Evolutionary conservation across 2,797 vertebrate species (phyloP), one percentile per base, ranked within the genome.

Genomic region (Chrysocyon brachyurus): DNA sequence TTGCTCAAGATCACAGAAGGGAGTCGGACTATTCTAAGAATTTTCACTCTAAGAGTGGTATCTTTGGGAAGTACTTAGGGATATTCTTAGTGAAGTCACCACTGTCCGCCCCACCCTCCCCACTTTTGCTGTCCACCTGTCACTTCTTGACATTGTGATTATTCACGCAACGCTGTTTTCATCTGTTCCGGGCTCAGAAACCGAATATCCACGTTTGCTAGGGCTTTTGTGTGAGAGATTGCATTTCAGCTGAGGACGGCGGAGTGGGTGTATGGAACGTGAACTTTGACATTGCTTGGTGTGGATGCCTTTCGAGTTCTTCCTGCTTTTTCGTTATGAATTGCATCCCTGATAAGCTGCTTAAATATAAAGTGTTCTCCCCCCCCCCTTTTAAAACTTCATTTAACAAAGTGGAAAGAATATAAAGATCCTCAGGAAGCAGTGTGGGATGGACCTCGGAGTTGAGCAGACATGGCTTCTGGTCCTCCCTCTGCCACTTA

Each of bases 111-210:
- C 0, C 36, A 3, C 14, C 11, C 31, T n/a, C 26, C 19, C 56
- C 24, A n/a, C 83, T 87, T 92, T 84, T 64, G 75, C 61, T 33
- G 6, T 12, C 59, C 95, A 96, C 96, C 90, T 93, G 87, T 97
- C 40, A n/a, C 54, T 95, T 75, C 90, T 88, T 93, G 68, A 89
- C 83, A 26, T 87, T 46, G 40, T 81, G 64, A 54, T 88, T 86
- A 85, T 92, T 90, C 64, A 63, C 64, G 33, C 73, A 56, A 40
- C 52, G 40, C 57, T 87, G 21, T 89, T 90, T 75, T 90, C 31
- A 75, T 92, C 77, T 88, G 36, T 85, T 89, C 82, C 57, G 40
- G 75, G 52, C 52, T 73, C 82, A 36, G 83, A 84, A 90, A 78
- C 72, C 33, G 61, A 68, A 68, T 81, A 40, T 33, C 52, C 36